phyloP scores from a whole-genome alignment of 1,140 invertebrate species.

The Zaprionus inermis region DNA sequence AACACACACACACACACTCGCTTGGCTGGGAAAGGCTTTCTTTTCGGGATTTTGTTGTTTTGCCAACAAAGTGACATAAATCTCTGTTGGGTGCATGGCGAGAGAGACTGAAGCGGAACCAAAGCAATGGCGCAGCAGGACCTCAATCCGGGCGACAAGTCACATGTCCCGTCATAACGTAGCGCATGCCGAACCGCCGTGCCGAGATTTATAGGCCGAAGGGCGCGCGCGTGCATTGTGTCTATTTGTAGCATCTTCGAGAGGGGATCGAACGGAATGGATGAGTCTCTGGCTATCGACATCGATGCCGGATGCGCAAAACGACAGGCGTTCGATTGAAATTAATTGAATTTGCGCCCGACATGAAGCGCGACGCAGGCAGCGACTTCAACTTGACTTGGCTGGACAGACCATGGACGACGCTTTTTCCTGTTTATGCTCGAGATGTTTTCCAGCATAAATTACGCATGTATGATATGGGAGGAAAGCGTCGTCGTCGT shows the following conservation, averaged over 20 bases:
- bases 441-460: constrained; percentile 77
- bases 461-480: constrained; percentile 75
- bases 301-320: constrained; percentile 74
- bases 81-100: constrained; percentile 49
- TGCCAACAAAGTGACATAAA: constrained; percentile 79
- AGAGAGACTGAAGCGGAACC: constrained; percentile 70
- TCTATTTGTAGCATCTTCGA: constrained; percentile 56
- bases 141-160: constrained; percentile 31
- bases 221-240: constrained; percentile 56
- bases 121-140: constrained; percentile 80
- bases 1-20: constrained; percentile 1
- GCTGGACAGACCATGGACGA: constrained; percentile 52
- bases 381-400: constrained; percentile 53
- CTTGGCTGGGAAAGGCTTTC: constrained; percentile 10
- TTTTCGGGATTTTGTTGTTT: constrained; percentile 41
- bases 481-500: constrained; percentile 30
- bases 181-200: constrained; percentile 28
- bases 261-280: constrained; percentile 26
- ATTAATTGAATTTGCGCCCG: constrained; percentile 83
- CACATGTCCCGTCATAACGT: constrained; percentile 73
- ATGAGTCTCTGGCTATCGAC: constrained; percentile 8
- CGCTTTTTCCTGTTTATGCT: constrained; percentile 76
- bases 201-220: constrained; percentile 62
- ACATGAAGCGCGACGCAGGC: constrained; percentile 26
- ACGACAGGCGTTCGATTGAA: constrained; percentile 84